phyloP scores from a whole-genome alignment of 2,797 vertebrate genomes.

The Heterohyrax brucei region DNA sequence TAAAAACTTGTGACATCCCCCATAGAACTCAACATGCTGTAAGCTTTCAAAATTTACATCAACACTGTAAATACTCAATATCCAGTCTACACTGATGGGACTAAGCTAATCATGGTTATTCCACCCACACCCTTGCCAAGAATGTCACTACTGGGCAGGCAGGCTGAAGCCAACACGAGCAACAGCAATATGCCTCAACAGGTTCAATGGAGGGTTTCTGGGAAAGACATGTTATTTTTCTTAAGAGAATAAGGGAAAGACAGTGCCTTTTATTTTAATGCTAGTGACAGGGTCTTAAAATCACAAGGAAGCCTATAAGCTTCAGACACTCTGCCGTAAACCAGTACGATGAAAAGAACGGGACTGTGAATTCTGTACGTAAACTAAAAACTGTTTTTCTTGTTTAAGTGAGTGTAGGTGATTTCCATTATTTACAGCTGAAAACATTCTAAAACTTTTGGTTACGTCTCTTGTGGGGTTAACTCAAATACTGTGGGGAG shows the following conservation, averaged over 20 bases:
- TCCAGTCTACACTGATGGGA: neutral
- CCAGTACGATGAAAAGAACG: neutral
- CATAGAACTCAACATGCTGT: neutral
- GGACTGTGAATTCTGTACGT: slow-evolving; percentile 36
- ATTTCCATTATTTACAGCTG: neutral
- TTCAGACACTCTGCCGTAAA: neutral
- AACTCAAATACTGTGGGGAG: neutral
- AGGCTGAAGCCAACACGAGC: neutral
- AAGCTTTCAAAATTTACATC: neutral
- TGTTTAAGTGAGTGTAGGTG: neutral
- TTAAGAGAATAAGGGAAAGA: neutral
- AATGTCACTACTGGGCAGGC: neutral
- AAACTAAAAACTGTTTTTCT: neutral
- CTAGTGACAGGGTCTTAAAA: neutral
- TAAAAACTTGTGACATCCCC: neutral
- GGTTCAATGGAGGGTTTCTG: neutral
- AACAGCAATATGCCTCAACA: slow-evolving; percentile 14
- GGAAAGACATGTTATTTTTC: neutral
- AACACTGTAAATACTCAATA: neutral
- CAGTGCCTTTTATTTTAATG: neutral
- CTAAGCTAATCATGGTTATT: neutral
- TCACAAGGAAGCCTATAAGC: slow-evolving; percentile 14
- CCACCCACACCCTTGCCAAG: neutral
- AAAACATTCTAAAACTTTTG: slow-evolving; percentile 52
- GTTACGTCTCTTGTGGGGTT: slow-evolving; percentile 31